Evolutionary conservation across 2,888 invertebrate species (phyloP).

Genomic region (Apodemia mormo): DNA sequence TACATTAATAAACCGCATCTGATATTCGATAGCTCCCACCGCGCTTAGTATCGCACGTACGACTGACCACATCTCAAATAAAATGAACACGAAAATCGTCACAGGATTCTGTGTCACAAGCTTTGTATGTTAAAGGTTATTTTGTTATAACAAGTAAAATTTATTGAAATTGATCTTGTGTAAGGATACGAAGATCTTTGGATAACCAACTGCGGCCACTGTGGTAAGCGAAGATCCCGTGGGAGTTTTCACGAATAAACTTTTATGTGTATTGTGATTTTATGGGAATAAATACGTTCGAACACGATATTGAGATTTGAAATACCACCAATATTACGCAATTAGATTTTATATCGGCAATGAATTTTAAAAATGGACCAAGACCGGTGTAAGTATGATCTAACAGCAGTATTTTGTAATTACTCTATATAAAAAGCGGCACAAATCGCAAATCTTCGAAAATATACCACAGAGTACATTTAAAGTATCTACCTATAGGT

Average conservation of each 20-base stretch:
- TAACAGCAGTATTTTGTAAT: background rate
- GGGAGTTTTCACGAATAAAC: conserved; percentile 50
- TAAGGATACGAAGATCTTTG: conserved; percentile 54
- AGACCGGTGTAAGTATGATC: background rate
- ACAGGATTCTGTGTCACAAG: background rate
- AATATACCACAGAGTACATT: background rate
- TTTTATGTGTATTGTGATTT: conserved; percentile 59
- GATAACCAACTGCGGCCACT: conserved; percentile 62
- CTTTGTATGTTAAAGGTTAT: background rate
- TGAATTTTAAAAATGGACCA: conserved; percentile 14
- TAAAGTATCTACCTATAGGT: too few relatives aligned
- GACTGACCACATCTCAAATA: conserved; percentile 35
- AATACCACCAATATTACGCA: conserved; percentile 9
- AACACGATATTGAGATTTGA: background rate
- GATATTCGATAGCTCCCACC: conserved; percentile 58
- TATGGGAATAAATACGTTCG: conserved; percentile 57
- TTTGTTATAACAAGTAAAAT: background rate
- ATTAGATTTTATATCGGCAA: conserved; percentile 47
- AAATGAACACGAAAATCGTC: conserved; percentile 24
- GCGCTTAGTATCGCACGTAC: conserved; percentile 35
- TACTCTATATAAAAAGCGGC: conserved; percentile 15
- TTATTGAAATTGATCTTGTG: conserved; percentile 33
- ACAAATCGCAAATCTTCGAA: background rate
- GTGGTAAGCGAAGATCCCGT: conserved; percentile 61
- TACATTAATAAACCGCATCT: conserved; percentile 39